Base-by-base conservation (phyloP, 1,140 invertebrate species). In the Anastrepha ludens region DNA sequence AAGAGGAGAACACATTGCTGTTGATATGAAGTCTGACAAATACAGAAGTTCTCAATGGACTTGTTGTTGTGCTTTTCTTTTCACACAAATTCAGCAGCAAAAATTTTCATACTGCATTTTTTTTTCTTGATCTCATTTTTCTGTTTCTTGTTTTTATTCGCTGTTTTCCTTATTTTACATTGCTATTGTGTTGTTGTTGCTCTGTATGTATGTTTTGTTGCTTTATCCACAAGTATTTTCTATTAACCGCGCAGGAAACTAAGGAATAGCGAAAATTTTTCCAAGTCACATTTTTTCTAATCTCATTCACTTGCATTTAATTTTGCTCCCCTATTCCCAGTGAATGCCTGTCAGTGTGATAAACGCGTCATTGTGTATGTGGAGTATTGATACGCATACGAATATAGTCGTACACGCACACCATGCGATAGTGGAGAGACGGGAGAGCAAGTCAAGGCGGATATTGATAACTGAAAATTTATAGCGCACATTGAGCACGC, bases 291-390 rank as follows among this genome's bases (percentile, higher is more conserved):
- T 15, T 88, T 47, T 85, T n/a, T 44, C 17, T 85, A n/a, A 29
- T 78, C 4, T 3, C 15, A 17, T 44, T 29, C 85, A 86, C 64
- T 87, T n/a, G 39, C 29, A 70, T 11, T 29, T 41, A 9, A 55
- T 11, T 87, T 92, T 92, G 91, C 50, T 89, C 88, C 89, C 91
- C 91, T 92, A 90, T 92, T 92, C 90, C 86, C 87, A 90, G 90
- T 89, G 91, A 92, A 90, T 92, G 91, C 91, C 90, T 92, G 90
- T 89, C 87, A 89, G 89, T 90, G 91, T 92, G 91, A 92, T 92
- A 92, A 92, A 50, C 87, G 41, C 39, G 86, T 86, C 47, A 86
- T 44, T 87, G 85, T 88, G 74, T 59, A 50, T 55, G 86, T 87
- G 86, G 55, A 29, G 41, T 4, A 62, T 62, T 13, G 13, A 13